These are phyloP conservation scores for Sebastes taczanowskii DNA, from an alignment of 2,797 vertebrate genomes.

Conservation along the genomic window DNA sequence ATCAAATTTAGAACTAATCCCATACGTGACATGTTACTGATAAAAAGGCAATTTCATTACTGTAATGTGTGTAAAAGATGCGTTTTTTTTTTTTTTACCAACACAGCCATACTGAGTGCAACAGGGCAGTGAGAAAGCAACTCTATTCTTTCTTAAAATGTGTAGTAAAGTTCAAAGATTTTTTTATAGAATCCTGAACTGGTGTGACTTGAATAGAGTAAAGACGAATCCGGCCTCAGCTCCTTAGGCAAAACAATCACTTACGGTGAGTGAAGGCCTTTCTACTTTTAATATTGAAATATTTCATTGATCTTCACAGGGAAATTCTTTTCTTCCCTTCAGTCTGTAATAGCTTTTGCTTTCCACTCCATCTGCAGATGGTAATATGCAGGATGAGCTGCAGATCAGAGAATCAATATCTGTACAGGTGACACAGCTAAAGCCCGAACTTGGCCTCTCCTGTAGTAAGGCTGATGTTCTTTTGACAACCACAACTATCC, in stretches of 20 bases:
- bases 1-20: too few species aligned
- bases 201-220: background rate
- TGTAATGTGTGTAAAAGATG: background rate
- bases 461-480: background rate
- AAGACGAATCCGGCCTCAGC: background rate
- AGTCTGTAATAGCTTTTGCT: background rate
- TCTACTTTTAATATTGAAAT: background rate
- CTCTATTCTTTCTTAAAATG: background rate
- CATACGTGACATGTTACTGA: too few species aligned
- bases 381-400: background rate
- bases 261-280: background rate
- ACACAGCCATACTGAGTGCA: background rate
- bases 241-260: background rate
- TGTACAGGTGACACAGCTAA: background rate
- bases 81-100: background rate
- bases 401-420: slow-evolving; percentile 16
- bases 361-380: background rate
- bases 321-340: background rate
- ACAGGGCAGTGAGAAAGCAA: background rate
- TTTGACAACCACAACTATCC: background rate
- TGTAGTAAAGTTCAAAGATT: background rate
- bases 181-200: background rate
- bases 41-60: background rate
- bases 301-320: background rate
- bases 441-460: background rate